Evolutionary conservation across 2,797 vertebrate species (phyloP).

Genomic region (Sebastes wilsoni): DNA sequence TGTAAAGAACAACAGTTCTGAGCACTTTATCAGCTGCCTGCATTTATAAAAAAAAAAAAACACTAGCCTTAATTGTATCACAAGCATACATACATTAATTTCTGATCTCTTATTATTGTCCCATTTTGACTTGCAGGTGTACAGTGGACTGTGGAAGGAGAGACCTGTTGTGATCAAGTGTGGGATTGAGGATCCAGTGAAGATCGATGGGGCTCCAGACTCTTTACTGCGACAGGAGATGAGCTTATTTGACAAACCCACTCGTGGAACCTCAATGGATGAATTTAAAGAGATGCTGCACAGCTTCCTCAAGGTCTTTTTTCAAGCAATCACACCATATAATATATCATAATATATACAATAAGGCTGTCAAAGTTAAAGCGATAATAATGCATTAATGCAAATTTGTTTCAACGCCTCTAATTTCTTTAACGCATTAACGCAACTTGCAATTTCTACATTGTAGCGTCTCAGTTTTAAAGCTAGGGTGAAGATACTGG

Average conservation of each 20-base stretch:
- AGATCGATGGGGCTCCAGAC: slow-evolving; percentile 76
- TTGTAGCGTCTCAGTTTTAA: too few relatives aligned
- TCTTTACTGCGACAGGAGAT: slow-evolving; percentile 80
- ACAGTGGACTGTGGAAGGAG: slow-evolving; percentile 92
- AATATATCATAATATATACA: not conserved
- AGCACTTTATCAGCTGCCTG: not conserved
- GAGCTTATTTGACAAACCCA: slow-evolving; percentile 93
- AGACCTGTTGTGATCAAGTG: slow-evolving; percentile 94
- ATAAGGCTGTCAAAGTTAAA: too few relatives aligned
- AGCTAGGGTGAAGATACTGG: too few relatives aligned
- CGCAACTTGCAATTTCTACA: too few relatives aligned
- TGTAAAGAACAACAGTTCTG: too few relatives aligned
- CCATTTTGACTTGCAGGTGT: slow-evolving; percentile 84
- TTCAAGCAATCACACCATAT: not conserved
- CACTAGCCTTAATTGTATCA: not conserved
- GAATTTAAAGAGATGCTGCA: slow-evolving; percentile 98
- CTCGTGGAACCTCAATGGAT: slow-evolving; percentile 94
- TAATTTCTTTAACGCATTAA: too few relatives aligned
- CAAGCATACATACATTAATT: not conserved
- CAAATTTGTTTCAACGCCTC: too few relatives aligned
- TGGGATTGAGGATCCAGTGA: slow-evolving; percentile 83
- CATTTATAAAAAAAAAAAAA: not conserved
- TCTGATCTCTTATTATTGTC: too few relatives aligned
- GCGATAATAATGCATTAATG: too few relatives aligned
- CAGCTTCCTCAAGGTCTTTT: slow-evolving; percentile 90